These are phyloP conservation scores for Osmerus eperlanus DNA, from an alignment of 2,113 vertebrate genomes.

Conservation along the genomic window DNA sequence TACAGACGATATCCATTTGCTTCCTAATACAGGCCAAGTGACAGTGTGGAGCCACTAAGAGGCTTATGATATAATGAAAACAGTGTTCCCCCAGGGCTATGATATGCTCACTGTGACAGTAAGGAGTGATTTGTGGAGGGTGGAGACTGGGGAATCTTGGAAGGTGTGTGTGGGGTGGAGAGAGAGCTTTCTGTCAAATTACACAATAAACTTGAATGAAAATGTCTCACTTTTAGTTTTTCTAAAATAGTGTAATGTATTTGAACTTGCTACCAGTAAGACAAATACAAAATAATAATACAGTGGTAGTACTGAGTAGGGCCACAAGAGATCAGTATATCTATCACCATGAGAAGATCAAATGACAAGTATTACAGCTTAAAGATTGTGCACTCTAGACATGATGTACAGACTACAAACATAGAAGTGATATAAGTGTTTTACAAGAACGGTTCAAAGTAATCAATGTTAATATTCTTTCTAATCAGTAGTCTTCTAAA, in stretches of 20 bases:
- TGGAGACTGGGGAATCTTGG: too few species aligned
- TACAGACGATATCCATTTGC: slow-evolving; percentile 3
- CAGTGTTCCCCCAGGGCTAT: slow-evolving; percentile 11
- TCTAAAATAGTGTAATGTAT: not conserved
- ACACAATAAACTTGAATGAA: too few species aligned
- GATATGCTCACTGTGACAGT: slow-evolving; percentile 10
- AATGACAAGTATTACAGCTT: not conserved
- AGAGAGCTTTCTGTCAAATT: too few species aligned
- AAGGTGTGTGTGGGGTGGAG: too few species aligned
- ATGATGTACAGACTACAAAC: too few species aligned
- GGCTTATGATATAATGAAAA: slow-evolving; percentile 14
- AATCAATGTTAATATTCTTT: too few species aligned
- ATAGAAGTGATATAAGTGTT: too few species aligned
- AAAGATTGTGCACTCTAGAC: not conserved
- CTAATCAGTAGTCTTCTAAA: too few species aligned
- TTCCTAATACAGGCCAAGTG: slow-evolving; percentile 2
- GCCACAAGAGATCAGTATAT: slow-evolving; percentile 44
- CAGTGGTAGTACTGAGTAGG: slow-evolving; percentile 10
- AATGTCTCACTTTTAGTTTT: too few species aligned
- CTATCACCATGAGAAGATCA: not conserved
- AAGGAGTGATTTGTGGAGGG: slow-evolving; percentile 6
- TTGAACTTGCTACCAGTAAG: not conserved
- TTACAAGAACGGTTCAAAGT: too few species aligned
- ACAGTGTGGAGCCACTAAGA: slow-evolving; percentile 11
- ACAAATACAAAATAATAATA: not conserved